These are phyloP conservation scores for Cyclophora albipunctata DNA, from an alignment of 2,888 invertebrate species.

Conservation along the genomic window DNA sequence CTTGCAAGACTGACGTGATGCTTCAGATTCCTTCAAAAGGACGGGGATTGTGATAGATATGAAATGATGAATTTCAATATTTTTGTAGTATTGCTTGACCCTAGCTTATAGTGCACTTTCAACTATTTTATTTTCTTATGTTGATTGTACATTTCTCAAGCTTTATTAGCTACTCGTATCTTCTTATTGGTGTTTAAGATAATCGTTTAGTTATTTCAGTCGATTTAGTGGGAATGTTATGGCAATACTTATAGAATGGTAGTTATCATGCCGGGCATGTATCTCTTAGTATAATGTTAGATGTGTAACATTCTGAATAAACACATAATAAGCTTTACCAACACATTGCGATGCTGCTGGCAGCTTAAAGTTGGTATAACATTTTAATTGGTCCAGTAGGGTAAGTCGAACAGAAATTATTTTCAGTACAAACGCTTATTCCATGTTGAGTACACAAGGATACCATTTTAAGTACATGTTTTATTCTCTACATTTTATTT, in stretches of 20 bases:
- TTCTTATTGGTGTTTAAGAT: neutral
- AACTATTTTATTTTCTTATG: no score
- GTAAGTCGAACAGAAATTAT: slow-evolving; percentile 6
- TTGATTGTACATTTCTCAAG: no score
- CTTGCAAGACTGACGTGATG: slow-evolving; percentile 65
- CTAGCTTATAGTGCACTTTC: slow-evolving; percentile 19
- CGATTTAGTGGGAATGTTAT: slow-evolving; percentile 17
- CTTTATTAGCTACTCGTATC: no score
- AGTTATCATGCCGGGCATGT: slow-evolving; percentile 31
- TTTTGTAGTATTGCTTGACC: slow-evolving; percentile 42
- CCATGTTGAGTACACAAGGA: neutral
- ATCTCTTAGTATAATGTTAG: neutral
- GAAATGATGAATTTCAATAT: slow-evolving; percentile 44
- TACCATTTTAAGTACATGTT: neutral
- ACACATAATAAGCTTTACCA: slow-evolving; percentile 3
- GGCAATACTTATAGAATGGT: slow-evolving; percentile 23
- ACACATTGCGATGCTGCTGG: slow-evolving; percentile 14
- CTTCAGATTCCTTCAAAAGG: slow-evolving; percentile 60
- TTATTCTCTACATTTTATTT: no score
- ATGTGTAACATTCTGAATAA: neutral
- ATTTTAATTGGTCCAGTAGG: slow-evolving; percentile 20
- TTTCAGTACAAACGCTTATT: slow-evolving; percentile 12
- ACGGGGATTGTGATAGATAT: slow-evolving; percentile 47
- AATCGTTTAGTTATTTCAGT: no score
- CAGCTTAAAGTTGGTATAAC: slow-evolving; percentile 11